phyloP scores from a whole-genome alignment of 2,888 invertebrate species.

The Spialia ferax region DNA sequence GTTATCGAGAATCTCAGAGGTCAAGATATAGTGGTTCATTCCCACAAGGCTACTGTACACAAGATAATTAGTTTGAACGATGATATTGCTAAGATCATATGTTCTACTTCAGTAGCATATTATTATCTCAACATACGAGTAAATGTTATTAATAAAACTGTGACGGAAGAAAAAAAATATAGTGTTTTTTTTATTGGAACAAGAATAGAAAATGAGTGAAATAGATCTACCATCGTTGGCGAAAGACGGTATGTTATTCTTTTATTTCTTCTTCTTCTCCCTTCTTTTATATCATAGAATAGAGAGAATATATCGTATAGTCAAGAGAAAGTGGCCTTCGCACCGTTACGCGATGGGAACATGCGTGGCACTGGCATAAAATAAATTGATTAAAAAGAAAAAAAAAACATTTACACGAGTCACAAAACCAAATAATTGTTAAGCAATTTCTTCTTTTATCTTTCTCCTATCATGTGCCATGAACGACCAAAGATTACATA shows the following conservation, averaged over 20 bases:
- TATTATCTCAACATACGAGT: neutral
- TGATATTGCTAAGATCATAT: conserved; percentile 1
- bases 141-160: neutral
- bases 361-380: no score
- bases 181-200: neutral
- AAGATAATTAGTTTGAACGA: neutral
- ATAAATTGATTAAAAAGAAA: no score
- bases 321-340: no score
- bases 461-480: no score
- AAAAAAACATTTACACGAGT: no score
- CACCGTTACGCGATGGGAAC: no score
- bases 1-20: neutral
- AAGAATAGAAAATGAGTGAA: neutral
- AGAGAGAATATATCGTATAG: no score
- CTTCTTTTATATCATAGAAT: no score
- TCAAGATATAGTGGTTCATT: neutral
- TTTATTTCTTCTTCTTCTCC: no score
- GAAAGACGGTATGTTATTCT: neutral
- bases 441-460: no score
- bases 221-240: neutral
- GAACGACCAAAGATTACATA: neutral
- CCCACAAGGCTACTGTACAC: conserved; percentile 1
- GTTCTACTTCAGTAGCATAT: neutral
- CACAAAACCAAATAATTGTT: no score
- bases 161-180: neutral